phyloP scores from a whole-genome alignment of 2,888 invertebrate genomes.

The Galerucella pusilla region DNA sequence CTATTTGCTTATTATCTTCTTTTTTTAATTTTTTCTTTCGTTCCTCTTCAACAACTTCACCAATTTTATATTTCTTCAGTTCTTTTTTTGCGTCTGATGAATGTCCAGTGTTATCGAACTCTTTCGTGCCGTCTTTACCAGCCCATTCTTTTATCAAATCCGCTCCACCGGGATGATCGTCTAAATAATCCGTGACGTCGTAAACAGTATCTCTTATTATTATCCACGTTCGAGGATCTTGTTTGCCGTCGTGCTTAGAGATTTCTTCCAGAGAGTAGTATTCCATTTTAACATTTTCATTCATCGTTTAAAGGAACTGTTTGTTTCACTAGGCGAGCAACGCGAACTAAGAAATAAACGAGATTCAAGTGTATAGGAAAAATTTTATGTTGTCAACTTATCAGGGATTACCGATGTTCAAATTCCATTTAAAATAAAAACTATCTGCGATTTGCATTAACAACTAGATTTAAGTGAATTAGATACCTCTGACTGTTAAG shows the following conservation, averaged over 20 bases:
- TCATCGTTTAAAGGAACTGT: not conserved
- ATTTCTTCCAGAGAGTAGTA: slow-evolving; percentile 67
- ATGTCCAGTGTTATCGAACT: slow-evolving; percentile 76
- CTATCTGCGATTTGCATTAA: not conserved
- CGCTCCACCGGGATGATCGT: slow-evolving; percentile 78
- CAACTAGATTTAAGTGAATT: too few relatives aligned
- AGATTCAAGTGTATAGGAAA: not conserved
- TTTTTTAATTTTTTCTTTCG: slow-evolving; percentile 47
- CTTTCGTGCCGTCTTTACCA: slow-evolving; percentile 74
- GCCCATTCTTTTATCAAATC: slow-evolving; percentile 73
- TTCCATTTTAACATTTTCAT: not conserved
- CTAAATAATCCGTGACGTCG: slow-evolving; percentile 73
- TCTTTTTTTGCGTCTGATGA: slow-evolving; percentile 72
- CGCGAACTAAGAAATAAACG: not conserved
- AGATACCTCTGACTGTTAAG: too few relatives aligned
- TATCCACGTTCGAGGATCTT: slow-evolving; percentile 71
- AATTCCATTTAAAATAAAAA: not conserved
- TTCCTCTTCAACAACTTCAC: slow-evolving; percentile 26
- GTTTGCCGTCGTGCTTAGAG: slow-evolving; percentile 69
- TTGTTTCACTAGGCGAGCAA: not conserved
- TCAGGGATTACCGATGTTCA: slow-evolving; percentile 15
- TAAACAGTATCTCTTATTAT: slow-evolving; percentile 74
- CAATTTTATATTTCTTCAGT: slow-evolving; percentile 71
- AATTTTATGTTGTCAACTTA: slow-evolving; percentile 30
- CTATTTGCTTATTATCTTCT: slow-evolving; percentile 34